These are phyloP conservation scores for Chlorops oryzae DNA, from an alignment of 1,140 invertebrate species.

Conservation along the genomic window DNA sequence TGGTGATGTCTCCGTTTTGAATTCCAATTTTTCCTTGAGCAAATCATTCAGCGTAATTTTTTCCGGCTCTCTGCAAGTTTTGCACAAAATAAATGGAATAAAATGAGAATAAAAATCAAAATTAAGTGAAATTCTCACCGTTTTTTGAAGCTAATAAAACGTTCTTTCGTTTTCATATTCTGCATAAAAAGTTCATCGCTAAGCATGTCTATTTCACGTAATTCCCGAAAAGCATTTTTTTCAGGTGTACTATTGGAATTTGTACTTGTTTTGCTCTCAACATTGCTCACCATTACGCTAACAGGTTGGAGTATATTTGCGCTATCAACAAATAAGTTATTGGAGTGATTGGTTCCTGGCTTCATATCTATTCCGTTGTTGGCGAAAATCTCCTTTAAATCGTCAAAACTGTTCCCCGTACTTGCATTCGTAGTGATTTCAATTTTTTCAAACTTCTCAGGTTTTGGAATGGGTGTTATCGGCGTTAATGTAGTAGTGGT, in stretches of 20 bases:
- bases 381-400: slow-evolving; percentile 11
- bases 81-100: slow-evolving; percentile 12
- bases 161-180: slow-evolving; percentile 25
- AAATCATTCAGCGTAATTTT: slow-evolving; percentile 65
- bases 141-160: slow-evolving; percentile 38
- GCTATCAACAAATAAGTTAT: no score
- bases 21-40: slow-evolving; percentile 26
- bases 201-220: slow-evolving; percentile 38
- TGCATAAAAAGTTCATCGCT: slow-evolving; percentile 40
- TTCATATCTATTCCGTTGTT: no score
- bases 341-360: no score
- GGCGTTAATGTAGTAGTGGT: slow-evolving; percentile 31
- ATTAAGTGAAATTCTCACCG: slow-evolving; percentile 12
- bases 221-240: slow-evolving; percentile 16
- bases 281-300: slow-evolving; percentile 34
- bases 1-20: neutral
- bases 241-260: no score
- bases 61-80: slow-evolving; percentile 51
- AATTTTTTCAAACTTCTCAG: neutral
- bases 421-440: no score
- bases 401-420: slow-evolving; percentile 3
- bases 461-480: neutral
- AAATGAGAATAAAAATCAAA: neutral
- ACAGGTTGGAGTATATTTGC: no score
- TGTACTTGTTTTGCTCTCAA: no score